These are phyloP conservation scores for Sebastolobus alascanus DNA, from an alignment of 2,797 vertebrate species.

Conservation along the genomic window DNA sequence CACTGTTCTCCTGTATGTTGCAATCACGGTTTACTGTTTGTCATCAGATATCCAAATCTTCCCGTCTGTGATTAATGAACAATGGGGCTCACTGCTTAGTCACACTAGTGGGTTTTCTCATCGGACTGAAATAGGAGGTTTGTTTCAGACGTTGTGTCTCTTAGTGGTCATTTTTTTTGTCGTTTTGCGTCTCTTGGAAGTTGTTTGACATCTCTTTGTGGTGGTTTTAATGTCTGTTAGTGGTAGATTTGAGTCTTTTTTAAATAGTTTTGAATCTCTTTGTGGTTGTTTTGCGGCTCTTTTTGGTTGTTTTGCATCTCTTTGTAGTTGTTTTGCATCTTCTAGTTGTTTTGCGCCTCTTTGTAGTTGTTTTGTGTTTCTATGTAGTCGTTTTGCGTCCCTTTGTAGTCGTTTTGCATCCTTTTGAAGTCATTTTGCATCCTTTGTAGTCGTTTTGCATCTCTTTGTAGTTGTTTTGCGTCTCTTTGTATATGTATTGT, in stretches of 20 bases:
- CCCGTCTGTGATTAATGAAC: conserved; percentile 35
- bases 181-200: not conserved
- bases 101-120: conserved; percentile 8
- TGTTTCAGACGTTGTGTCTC: not conserved
- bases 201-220: not conserved
- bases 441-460: not conserved
- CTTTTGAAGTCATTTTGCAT: not conserved
- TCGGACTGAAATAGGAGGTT: not conserved
- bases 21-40: conserved; percentile 40
- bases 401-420: not conserved
- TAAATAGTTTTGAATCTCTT: not conserved
- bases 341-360: not conserved
- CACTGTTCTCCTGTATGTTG: conserved; percentile 18
- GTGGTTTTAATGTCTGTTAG: not conserved
- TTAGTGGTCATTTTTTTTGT: not conserved
- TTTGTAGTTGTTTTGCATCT: not conserved
- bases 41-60: conserved; percentile 32
- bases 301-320: not conserved
- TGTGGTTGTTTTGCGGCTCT: not conserved
- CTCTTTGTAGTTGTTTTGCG: not conserved
- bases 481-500: no score
- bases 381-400: not conserved
- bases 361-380: not conserved
- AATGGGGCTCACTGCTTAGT: conserved; percentile 44
- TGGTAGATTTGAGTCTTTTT: not conserved